Evolutionary conservation across 37 sponge, comb jelly and placozoan species (phyloP), one percentile per base, ranked within the genome.

Genomic region (Tethya wilhelma): DNA sequence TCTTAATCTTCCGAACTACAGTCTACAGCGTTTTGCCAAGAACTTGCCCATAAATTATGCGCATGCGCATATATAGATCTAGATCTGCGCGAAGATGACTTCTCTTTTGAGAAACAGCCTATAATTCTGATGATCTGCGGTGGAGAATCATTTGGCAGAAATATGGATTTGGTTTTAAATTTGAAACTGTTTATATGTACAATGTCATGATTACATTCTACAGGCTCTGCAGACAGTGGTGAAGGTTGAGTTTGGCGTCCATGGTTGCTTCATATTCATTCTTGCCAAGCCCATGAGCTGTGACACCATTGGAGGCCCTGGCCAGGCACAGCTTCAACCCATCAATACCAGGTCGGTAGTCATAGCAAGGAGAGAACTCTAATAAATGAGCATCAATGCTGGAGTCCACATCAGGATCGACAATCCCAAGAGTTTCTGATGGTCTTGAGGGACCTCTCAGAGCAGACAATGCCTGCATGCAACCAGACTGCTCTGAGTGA

Each of bases 261-360:
- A 53, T 79, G 46, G 14, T 49, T 14, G 79, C 67, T 29, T 2
- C 57, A 6, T 45, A 17, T 69, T 79, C 57, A 0, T 25, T 22
- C 4, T 46, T n/a, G 1, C 79, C 79, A 7, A 64, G 4, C 1
- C 81, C 81, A 56, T 81, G 81, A 19, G 59, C 43, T 12, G 59
- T 72, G 1, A 81, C 72, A 31, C 69, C 29, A 29, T 30, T 9
- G 7, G 32, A 26, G 28, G 81, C 36, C 6, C 0, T 25, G 2
- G 38, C 64, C 33, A 81, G 31, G 30, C 81, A 81, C 0, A 81
- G 81, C 36, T 30, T 44, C 55, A 17, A 41, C 40, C 30, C 53
- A 0, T 25, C 17, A 31, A 43, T 22, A 2, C 70, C 44, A 19
- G 20, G 23, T 22, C 23, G 2, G 44, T 19, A 42, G 17, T 43